Conservation (phyloP, 1,140 invertebrate species). For the Dinoponera quadriceps region DNA sequence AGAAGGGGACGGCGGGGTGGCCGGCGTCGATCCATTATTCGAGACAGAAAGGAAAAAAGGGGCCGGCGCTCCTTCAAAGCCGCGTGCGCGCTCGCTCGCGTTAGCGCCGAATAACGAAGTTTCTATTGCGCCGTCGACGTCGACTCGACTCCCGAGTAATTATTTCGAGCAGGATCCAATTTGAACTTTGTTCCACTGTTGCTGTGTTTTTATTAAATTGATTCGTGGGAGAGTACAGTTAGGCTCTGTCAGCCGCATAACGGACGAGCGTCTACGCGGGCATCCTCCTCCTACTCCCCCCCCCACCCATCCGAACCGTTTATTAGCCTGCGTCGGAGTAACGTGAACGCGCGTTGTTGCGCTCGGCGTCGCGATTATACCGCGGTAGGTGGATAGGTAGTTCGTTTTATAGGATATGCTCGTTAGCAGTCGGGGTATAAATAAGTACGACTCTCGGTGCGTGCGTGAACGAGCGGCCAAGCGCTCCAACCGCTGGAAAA, state of each 20-base stretch:
- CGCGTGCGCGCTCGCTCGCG: conserved; percentile 8
- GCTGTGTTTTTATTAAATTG: conserved; percentile 57
- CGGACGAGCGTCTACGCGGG: conserved; percentile 23
- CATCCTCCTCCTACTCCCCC: background rate
- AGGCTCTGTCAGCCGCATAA: conserved; percentile 27
- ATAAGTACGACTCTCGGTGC: conserved; percentile 6
- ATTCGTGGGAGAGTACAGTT: conserved; percentile 40
- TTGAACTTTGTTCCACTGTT: conserved; percentile 45
- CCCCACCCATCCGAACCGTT: background rate
- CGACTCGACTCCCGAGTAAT: conserved; percentile 46
- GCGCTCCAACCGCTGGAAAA: background rate
- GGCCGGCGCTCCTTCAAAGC: conserved; percentile 33
- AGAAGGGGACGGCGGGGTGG: background rate
- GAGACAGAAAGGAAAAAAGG: conserved; percentile 39
- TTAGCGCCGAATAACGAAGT: conserved; percentile 50
- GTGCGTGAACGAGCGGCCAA: background rate
- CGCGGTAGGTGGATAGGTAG: background rate
- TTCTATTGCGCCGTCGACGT: conserved; percentile 29
- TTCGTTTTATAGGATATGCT: conserved; percentile 15
- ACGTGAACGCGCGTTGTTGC: conserved; percentile 4
- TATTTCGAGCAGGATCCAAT: conserved; percentile 53
- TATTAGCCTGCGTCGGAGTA: conserved; percentile 10
- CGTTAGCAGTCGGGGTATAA: conserved; percentile 24
- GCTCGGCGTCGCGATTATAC: background rate
- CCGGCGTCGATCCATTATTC: conserved; percentile 62